Conservation (phyloP, 2,113 vertebrate species). For the Zosterops lateralis region DNA sequence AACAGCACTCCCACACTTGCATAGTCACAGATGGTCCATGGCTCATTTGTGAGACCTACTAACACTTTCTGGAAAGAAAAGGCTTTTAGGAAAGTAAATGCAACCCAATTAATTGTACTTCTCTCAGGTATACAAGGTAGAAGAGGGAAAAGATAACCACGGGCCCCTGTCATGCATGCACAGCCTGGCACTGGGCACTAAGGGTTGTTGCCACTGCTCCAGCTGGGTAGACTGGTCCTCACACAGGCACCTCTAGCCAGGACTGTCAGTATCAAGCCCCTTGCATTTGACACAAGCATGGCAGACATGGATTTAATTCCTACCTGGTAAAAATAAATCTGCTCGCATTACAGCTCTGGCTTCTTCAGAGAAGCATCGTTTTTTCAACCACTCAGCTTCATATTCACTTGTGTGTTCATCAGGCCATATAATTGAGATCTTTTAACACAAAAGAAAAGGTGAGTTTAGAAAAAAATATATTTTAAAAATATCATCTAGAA, state of each 20-base stretch:
- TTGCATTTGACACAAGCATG: background rate
- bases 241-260: background rate
- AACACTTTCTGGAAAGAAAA: background rate
- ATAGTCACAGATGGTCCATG: background rate
- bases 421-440: conserved; percentile 88
- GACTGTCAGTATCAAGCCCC: background rate
- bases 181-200: background rate
- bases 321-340: conserved; percentile 89
- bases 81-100: background rate
- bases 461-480: background rate
- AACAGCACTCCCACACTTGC: background rate
- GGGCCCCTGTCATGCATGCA: rapidly evolving
- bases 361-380: conserved; percentile 85
- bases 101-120: background rate
- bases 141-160: background rate
- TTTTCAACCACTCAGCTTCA: conserved; percentile 89
- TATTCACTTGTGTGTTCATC: conserved; percentile 88
- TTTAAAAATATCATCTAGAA: background rate
- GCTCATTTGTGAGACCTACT: background rate
- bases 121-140: background rate
- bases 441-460: conserved; percentile 5
- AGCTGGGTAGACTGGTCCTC: background rate
- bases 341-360: conserved; percentile 79
- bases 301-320: background rate
- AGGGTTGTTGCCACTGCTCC: rapidly evolving